phyloP scores from a whole-genome alignment of 2,888 invertebrate species.

The Stegophylla sp. region DNA sequence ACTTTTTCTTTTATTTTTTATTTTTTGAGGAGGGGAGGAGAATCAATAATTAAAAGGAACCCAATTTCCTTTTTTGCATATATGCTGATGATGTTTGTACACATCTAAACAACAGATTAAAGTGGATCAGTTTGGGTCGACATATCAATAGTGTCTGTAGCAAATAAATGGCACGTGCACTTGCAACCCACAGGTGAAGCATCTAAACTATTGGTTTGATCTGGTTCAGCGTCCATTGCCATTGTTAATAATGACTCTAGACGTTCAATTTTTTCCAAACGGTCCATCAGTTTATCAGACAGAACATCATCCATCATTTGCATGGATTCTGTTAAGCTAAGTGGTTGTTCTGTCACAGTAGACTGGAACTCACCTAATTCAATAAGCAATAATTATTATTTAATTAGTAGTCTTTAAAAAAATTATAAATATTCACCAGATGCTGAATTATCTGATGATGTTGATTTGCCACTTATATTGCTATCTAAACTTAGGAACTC shows the following conservation, averaged over 20 bases:
- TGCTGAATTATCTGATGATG: conserved; percentile 70
- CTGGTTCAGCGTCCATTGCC: conserved; percentile 68
- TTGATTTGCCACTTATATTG: conserved; percentile 66
- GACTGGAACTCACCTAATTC: conserved; percentile 48
- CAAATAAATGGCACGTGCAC: conserved; percentile 48
- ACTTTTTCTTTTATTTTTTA: no score
- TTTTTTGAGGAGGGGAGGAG: no score
- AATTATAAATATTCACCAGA: conserved; percentile 52
- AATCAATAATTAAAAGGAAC: no score
- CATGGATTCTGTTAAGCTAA: conserved; percentile 86
- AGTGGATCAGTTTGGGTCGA: conserved; percentile 50
- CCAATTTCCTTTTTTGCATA: no score
- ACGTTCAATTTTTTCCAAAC: conserved; percentile 84
- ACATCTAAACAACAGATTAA: background rate
- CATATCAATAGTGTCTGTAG: conserved; percentile 45
- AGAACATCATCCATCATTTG: conserved; percentile 86
- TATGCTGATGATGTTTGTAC: no score
- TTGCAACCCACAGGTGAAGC: conserved; percentile 38
- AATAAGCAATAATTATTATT: conserved; percentile 11
- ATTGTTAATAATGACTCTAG: conserved; percentile 84
- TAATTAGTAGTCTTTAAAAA: background rate
- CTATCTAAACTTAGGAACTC: conserved; percentile 84
- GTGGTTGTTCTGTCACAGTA: conserved; percentile 73
- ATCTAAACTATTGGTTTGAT: conserved; percentile 35
- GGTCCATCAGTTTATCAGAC: conserved; percentile 82